These are phyloP conservation scores for Xiphorhynchus elegans DNA, from an alignment of 2,113 vertebrate genomes.

Conservation along the genomic window DNA sequence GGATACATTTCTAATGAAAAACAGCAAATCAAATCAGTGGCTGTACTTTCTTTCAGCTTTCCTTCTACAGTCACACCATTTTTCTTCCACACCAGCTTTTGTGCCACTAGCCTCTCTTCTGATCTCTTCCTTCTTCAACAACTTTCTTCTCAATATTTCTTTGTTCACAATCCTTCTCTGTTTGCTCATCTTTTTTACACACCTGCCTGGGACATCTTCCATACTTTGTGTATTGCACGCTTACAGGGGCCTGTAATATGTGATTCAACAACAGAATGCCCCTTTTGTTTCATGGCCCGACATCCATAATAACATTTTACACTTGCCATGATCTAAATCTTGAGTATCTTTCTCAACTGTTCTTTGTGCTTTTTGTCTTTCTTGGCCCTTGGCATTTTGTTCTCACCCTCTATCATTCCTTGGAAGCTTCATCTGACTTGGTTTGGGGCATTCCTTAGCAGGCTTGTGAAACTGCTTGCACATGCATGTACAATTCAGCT, in stretches of 20 bases:
- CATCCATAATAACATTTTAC: background rate
- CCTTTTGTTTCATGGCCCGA: background rate
- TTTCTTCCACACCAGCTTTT: background rate
- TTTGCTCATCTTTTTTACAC: background rate
- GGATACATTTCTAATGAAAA: background rate
- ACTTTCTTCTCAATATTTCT: background rate
- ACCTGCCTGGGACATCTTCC: background rate
- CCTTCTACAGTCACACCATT: background rate
- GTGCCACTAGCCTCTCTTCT: background rate
- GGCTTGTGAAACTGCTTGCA: background rate
- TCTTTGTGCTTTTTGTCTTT: background rate
- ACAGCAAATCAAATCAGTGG: background rate
- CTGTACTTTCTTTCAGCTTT: background rate
- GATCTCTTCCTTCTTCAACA: background rate
- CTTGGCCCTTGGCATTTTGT: background rate
- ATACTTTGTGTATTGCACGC: background rate
- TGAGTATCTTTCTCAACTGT: background rate
- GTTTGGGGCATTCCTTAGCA: background rate
- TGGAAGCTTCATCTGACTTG: background rate
- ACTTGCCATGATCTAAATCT: background rate
- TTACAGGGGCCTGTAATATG: background rate
- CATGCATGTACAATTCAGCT: background rate
- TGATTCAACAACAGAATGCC: background rate
- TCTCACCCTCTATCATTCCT: background rate
- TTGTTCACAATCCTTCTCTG: background rate